phyloP scores from a whole-genome alignment of 2,888 invertebrate species.

The Cylindroiulus punctatus region DNA sequence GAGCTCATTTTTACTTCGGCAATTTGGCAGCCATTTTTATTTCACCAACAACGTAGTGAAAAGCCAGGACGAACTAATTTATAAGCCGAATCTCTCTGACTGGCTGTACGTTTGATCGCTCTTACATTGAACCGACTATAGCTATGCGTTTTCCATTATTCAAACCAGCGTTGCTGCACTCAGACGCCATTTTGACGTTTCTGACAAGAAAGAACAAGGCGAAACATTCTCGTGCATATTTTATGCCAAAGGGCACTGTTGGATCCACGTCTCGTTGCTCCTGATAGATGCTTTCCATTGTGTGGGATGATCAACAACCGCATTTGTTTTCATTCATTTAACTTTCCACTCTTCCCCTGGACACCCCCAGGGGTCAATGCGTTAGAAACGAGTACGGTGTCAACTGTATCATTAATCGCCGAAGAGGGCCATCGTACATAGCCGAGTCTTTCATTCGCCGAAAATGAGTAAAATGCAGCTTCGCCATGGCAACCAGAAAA shows the following conservation, averaged over 20 bases:
- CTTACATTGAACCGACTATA: no score
- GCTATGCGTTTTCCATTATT: background rate
- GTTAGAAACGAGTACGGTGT: background rate
- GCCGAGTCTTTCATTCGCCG: background rate
- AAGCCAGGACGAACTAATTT: no score
- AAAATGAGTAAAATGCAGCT: background rate
- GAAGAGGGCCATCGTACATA: constrained; percentile 1
- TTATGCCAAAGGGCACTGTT: background rate
- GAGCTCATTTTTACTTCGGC: no score
- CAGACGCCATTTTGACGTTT: background rate
- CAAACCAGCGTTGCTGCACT: background rate
- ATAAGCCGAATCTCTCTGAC: no score
- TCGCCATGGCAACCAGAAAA: background rate
- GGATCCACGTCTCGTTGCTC: no score
- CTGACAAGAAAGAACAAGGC: background rate
- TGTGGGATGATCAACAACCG: background rate
- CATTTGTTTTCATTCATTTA: constrained; percentile 4
- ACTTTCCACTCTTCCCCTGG: constrained; percentile 18
- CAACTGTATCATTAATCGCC: constrained; percentile 8
- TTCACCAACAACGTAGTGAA: no score
- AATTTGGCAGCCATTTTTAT: no score
- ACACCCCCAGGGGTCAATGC: constrained; percentile 18
- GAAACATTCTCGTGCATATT: background rate
- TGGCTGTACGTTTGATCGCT: no score
- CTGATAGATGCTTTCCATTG: background rate